Percentiles rank a stretch among this genome's conserved stretches.
Evolutionary conservation across 2,797 vertebrate genomes (phyloP).

Genomic region (Trematomus bernacchii): DNA sequence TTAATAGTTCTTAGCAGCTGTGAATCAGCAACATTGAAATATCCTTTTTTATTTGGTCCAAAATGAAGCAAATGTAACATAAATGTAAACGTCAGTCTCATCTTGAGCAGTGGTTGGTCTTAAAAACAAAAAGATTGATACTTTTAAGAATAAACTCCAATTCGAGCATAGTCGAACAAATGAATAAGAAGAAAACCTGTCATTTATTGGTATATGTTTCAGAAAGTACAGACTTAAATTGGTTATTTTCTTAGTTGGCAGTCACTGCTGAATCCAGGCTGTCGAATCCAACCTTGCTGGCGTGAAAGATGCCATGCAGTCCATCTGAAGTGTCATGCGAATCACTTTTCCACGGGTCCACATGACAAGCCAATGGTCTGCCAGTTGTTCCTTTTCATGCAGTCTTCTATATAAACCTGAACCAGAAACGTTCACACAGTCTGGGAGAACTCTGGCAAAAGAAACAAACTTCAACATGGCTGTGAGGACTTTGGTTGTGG

Average conservation of each 20-base stretch:
- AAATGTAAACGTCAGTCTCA: too few relatives aligned
- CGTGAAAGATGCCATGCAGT: conserved; percentile 22
- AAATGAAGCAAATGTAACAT: too few relatives aligned
- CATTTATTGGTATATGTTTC: neutral
- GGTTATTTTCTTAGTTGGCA: neutral
- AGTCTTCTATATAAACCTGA: conserved; percentile 37
- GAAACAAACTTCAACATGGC: conserved; percentile 49
- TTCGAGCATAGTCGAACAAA: neutral
- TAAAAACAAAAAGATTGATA: neutral
- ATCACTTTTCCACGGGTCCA: conserved; percentile 61
- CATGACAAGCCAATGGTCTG: conserved; percentile 53
- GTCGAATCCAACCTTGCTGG: neutral
- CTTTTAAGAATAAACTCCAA: neutral
- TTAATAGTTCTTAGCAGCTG: too few relatives aligned
- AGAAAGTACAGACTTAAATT: neutral
- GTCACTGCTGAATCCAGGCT: neutral
- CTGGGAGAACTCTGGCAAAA: conserved; percentile 16
- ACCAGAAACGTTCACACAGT: neutral
- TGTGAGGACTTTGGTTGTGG: conserved; percentile 37
- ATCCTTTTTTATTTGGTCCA: too few relatives aligned
- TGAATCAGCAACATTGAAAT: too few relatives aligned
- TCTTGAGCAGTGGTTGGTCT: neutral
- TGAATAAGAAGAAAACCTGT: neutral
- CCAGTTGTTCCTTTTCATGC: neutral
- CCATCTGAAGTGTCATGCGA: conserved; percentile 43